These are phyloP conservation scores for Samia ricini DNA, from an alignment of 1,140 invertebrate species.

Conservation along the genomic window DNA sequence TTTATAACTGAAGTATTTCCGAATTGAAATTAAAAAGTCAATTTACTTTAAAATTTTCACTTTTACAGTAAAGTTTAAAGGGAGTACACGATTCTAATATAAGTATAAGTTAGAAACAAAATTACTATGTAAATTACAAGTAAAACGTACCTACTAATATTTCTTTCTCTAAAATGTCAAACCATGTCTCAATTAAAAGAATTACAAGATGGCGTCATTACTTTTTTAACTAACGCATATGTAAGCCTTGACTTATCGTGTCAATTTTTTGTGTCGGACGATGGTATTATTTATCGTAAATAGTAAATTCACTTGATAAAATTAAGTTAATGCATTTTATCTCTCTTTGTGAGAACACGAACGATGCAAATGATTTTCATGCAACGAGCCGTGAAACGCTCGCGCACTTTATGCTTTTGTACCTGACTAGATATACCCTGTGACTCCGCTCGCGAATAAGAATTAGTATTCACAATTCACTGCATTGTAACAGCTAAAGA, in stretches of 20 bases:
- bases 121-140: too few species aligned
- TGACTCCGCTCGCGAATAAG: too few species aligned
- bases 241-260: slow-evolving; percentile 1
- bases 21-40: too few species aligned
- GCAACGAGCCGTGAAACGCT: background rate
- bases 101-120: too few species aligned
- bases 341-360: background rate
- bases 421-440: background rate
- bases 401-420: background rate
- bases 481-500: too few species aligned
- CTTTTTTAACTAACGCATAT: background rate
- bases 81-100: too few species aligned
- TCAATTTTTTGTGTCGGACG: background rate
- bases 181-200: too few species aligned
- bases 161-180: too few species aligned
- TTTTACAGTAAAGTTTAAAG: too few species aligned
- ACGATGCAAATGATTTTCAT: background rate
- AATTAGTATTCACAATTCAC: too few species aligned
- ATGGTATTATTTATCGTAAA: background rate
- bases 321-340: background rate
- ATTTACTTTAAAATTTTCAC: too few species aligned
- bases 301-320: background rate
- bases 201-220: background rate
- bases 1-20: background rate
- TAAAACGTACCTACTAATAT: too few species aligned